Conservation (phyloP, 2,797 vertebrate genomes). For the Phataginus tetradactyla region DNA sequence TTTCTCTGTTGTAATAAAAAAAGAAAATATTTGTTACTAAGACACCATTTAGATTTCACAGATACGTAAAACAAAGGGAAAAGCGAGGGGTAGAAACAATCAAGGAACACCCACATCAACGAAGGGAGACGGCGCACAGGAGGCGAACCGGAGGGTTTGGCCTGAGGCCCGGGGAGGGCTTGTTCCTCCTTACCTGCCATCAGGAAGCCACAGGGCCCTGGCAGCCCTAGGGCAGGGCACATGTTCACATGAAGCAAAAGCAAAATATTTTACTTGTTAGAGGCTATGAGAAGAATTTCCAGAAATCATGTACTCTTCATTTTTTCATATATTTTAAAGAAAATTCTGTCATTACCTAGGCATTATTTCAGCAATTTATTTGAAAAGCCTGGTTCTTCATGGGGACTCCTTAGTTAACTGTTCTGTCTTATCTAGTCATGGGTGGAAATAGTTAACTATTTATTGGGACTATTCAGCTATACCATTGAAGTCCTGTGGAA, state of each 20-base stretch:
- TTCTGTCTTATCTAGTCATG: background rate
- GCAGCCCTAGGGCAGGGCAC: slow-evolving; percentile 91
- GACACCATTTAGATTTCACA: background rate
- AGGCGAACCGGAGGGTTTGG: slow-evolving; percentile 78
- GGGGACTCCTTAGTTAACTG: background rate
- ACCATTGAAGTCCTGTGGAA: background rate
- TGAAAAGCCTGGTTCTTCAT: slow-evolving; percentile 12
- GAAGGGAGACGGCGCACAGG: slow-evolving; percentile 62
- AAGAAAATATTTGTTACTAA: background rate
- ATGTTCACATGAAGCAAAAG: slow-evolving; percentile 90
- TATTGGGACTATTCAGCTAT: background rate
- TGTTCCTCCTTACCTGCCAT: slow-evolving; percentile 93
- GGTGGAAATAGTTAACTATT: background rate
- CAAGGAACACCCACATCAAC: slow-evolving; percentile 53
- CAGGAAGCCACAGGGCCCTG: slow-evolving; percentile 96
- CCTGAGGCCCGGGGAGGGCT: slow-evolving; percentile 72
- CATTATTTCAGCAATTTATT: background rate
- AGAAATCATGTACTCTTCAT: background rate
- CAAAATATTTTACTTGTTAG: slow-evolving; percentile 85
- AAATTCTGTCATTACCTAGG: background rate
- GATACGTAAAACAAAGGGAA: slow-evolving; percentile 12
- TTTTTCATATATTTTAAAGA: slow-evolving; percentile 30
- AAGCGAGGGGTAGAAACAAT: background rate
- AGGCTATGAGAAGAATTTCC: slow-evolving; percentile 37
- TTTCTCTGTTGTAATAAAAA: background rate